Base-by-base conservation (phyloP, 2,113 vertebrate species). In the Lipotes vexillifer region DNA sequence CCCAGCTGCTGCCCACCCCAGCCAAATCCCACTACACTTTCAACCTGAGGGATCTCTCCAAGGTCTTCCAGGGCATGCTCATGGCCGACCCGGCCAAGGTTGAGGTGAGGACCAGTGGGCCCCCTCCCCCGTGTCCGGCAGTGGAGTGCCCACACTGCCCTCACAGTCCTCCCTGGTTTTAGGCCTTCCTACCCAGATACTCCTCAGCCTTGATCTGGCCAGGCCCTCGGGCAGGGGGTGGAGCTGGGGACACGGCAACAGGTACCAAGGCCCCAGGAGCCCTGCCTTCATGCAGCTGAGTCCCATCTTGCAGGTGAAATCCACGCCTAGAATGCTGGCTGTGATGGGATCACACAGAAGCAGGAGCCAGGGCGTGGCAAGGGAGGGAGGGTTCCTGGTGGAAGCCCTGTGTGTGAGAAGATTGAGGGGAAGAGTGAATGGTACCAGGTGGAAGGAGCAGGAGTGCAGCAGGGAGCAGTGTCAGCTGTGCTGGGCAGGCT, bases 21-120 rank as follows among this genome's bases (percentile, higher is more conserved):
- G 98, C 99, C 61, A 99, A 99, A 97, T 99, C 99, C 0, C 99
- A 99, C 98, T 99, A 99, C 92, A 99, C 99, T 38, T 99, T 99
- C 98, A 99, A 99, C 98, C 98, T 99, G 88, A 99, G 99, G 92
- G 99, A 99, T 98, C 98, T 99, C 78, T 99, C 99, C 95, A 99
- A 99, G 93, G 99, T 99, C 97, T 99, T 99, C 98, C 99, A 99
- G 97, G 99, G 99, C 61, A 99, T 99, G 90, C 99, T 99, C 65
- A 99, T 99, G 99, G 99, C 99, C 10, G 98, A 99, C 41, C 98
- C 99, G 3, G 81, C 90, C 96, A 99, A 98, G 83, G 98, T 99
- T 0, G 92, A 99, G 99, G 99, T 99, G 71, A 99, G 98, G 41
- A 52, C n/a, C 90, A 55, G n/a, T 61, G n/a, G 69, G 75, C 52